Percentiles rank a stretch among this genome's conserved stretches.
Conservation (phyloP, 1,140 invertebrate species). For the Scylla paramamosain region DNA sequence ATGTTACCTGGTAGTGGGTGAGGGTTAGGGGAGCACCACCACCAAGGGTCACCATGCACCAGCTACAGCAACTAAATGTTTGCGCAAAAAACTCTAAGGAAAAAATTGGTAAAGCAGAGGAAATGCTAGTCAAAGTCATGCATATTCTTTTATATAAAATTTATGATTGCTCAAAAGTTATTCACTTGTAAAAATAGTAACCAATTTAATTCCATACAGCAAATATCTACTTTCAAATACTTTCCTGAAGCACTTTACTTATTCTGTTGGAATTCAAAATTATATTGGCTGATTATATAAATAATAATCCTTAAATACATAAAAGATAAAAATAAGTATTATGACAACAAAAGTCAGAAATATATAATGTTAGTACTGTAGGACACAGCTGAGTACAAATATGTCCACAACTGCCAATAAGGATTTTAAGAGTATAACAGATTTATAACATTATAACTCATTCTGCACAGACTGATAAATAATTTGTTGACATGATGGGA, state of each 20-base stretch:
- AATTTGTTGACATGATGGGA: no score
- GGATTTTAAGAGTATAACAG: no score
- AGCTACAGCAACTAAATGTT: constrained; percentile 77
- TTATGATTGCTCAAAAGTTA: background rate
- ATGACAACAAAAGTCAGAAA: background rate
- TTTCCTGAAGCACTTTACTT: background rate
- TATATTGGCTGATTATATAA: background rate
- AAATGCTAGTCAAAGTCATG: background rate
- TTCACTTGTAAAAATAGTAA: background rate
- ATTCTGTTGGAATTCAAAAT: background rate
- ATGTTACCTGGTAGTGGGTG: constrained; percentile 89
- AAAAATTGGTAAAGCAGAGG: constrained; percentile 14
- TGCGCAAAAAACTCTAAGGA: constrained; percentile 47
- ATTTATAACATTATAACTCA: no score
- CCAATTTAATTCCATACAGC: background rate
- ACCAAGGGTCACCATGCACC: background rate
- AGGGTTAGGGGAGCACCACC: constrained; percentile 25
- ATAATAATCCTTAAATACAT: background rate
- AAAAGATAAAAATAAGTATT: background rate
- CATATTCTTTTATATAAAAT: background rate
- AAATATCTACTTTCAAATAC: constrained; percentile 16
- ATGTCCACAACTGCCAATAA: background rate
- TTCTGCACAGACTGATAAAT: no score
- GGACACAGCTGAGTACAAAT: background rate
- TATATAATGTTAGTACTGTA: background rate